Base-by-base conservation (phyloP, 2,113 vertebrate species). In the Emydocephalus ijimae region DNA sequence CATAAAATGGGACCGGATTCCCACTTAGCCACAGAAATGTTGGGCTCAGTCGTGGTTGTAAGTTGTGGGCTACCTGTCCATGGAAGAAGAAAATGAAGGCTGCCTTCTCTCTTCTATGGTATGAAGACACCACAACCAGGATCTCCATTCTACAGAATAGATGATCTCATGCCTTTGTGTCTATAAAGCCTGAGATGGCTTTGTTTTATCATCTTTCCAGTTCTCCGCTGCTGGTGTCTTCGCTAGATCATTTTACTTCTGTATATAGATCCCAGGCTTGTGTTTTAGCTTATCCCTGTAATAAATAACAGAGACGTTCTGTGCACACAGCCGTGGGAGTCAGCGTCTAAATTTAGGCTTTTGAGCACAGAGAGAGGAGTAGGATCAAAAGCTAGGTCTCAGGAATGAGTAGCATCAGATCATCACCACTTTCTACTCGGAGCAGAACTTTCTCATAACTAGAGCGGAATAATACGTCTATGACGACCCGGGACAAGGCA, bases 261-360 rank as follows among this genome's bases (percentile, higher is more conserved):
- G 34, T 92, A 69, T 89, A 61, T 85, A 86, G 69, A 50, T 59
- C 26, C 52, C 90, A 29, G 74, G 94, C 56, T 88, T 95, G 54
- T n/a, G 95, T 93, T 21, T 89, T 91, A 94, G 94, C 91, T 96
- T 97, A 91, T 55, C 52, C 94, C 92, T 96, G 96, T 94, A 96
- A 97, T 94, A 96, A 95, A 93, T 92, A 94, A 91, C 64, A 87
- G 21, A 93, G 94, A 94, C 95, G 95, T 95, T 92, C 89, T 93
- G 91, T 93, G 96, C 86, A 95, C 91, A 91, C 88, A 93, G 95
- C 64, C 91, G 95, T 97, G 96, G 95, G 96, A 96, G 97, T 96
- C 94, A 94, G 88, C 29, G 94, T 92, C 96, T 95, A 96, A 94
- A 97, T 97, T 97, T 97, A 96, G 97, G 95, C 92, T 95, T 88